Evolutionary conservation across 1,140 invertebrate species (phyloP), one percentile per base, ranked within the genome.

Genomic region (Eurosta solidaginis): DNA sequence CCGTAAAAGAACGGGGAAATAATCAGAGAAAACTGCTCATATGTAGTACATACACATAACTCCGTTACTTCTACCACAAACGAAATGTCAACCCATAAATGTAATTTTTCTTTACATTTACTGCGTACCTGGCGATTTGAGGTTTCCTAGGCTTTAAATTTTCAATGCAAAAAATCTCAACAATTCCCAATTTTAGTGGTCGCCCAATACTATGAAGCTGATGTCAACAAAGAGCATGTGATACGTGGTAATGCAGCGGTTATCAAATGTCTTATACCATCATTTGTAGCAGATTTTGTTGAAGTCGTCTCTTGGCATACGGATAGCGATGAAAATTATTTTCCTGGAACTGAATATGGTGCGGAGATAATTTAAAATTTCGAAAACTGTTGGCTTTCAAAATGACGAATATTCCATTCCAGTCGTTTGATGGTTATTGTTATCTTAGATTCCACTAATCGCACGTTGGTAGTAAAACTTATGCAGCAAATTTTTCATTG

Each of bases 281-380:
- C 94, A n/a, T 98, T 96, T 88, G 95, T 97, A 73, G 94, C 94
- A 27, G 96, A 97, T 89, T 97, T 97, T 87, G 93, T 98, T 54
- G 91, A 92, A 81, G 94, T 97, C 49, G 91, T 95, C 25, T 93
- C 93, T 73, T 98, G 96, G 96, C 93, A 96, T 84, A 94, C 93
- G 82, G 92, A 94, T 82, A 92, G 93, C 77, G 92, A 93, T 77
- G 91, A 92, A 81, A 93, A 92, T 87, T 93, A 84, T 78, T 85
- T 85, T 81, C 83, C 86, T 10, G 85, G 85, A 78, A 82, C 81
- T 75, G 86, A 88, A 86, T 87, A 88, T 85, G 86, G 86, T 88
- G 86, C 81, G 83, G 25, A 76, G 36, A 59, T 27, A 45, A 74
- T 10, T 74, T 25, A 17, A n/a, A 52, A n/a, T 63, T n/a, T 10